phyloP scores from a whole-genome alignment of 2,797 vertebrate species.

The Gambusia yucatana region DNA sequence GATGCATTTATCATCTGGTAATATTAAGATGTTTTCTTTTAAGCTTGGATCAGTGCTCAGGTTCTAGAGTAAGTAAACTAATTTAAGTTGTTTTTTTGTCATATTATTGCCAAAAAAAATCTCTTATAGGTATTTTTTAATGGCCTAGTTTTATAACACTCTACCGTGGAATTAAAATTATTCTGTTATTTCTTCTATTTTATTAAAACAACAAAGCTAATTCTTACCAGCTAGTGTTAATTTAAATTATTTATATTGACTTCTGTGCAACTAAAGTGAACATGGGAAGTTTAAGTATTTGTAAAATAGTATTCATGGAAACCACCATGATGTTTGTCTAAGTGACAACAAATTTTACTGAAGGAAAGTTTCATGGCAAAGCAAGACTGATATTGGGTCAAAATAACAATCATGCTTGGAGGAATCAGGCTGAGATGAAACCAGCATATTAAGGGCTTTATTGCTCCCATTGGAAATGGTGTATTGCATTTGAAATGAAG shows the following conservation, averaged over 20 bases:
- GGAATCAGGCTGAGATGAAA: too few species aligned
- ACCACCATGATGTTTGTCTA: too few species aligned
- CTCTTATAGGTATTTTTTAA: not conserved
- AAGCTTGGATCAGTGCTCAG: not conserved
- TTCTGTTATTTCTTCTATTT: not conserved
- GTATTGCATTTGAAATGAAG: too few species aligned
- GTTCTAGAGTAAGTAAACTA: not conserved
- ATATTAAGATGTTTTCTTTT: constrained; percentile 5
- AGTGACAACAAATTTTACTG: too few species aligned
- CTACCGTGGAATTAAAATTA: not conserved
- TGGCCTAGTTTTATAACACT: not conserved
- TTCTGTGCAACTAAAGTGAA: not conserved
- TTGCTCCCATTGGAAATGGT: too few species aligned
- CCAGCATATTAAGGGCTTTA: too few species aligned
- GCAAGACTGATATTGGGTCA: too few species aligned
- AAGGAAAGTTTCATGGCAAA: too few species aligned
- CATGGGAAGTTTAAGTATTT: not conserved
- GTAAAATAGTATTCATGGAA: not conserved
- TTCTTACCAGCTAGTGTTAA: not conserved
- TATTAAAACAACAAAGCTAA: not conserved
- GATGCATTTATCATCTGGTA: not conserved
- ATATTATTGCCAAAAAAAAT: not conserved
- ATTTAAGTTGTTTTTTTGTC: not conserved
- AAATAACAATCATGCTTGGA: too few species aligned
- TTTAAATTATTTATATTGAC: not conserved